These are phyloP conservation scores for Cheilosia pagana DNA, from an alignment of 2,888 invertebrate species.

Conservation along the genomic window DNA sequence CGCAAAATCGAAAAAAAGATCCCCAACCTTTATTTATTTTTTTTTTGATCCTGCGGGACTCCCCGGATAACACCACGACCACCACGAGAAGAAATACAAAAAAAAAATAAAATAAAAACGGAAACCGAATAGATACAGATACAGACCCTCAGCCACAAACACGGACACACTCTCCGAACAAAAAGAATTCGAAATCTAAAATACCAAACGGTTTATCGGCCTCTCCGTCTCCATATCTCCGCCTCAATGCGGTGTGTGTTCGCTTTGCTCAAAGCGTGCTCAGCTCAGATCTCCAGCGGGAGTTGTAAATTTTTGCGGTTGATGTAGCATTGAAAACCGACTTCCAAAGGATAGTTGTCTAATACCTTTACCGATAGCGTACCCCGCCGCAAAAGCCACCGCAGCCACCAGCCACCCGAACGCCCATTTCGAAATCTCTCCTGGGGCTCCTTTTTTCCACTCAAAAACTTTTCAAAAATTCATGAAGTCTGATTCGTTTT, in stretches of 20 bases:
- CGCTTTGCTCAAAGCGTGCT: conserved; percentile 64
- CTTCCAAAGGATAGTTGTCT: conserved; percentile 71
- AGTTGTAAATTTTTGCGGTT: conserved; percentile 75
- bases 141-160: neutral
- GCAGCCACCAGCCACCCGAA: neutral
- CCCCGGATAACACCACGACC: conserved; percentile 35
- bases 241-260: conserved; percentile 17
- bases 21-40: conserved; percentile 19
- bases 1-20: conserved; percentile 56
- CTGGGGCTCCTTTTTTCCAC: conserved; percentile 72
- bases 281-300: conserved; percentile 67
- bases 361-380: conserved; percentile 57
- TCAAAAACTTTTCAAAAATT: conserved; percentile 75
- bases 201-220: conserved; percentile 69
- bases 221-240: conserved; percentile 41
- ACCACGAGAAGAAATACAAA: conserved; percentile 5
- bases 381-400: conserved; percentile 52
- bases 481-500: conserved; percentile 75
- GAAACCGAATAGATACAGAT: conserved; percentile 6
- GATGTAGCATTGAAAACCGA: conserved; percentile 74
- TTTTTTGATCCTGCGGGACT: conserved; percentile 15
- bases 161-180: conserved; percentile 16
- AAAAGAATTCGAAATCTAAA: conserved; percentile 66
- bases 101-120: conserved; percentile 1
- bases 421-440: conserved; percentile 52